phyloP scores from a whole-genome alignment of 2,888 invertebrate genomes.

The Pandemis corylana region DNA sequence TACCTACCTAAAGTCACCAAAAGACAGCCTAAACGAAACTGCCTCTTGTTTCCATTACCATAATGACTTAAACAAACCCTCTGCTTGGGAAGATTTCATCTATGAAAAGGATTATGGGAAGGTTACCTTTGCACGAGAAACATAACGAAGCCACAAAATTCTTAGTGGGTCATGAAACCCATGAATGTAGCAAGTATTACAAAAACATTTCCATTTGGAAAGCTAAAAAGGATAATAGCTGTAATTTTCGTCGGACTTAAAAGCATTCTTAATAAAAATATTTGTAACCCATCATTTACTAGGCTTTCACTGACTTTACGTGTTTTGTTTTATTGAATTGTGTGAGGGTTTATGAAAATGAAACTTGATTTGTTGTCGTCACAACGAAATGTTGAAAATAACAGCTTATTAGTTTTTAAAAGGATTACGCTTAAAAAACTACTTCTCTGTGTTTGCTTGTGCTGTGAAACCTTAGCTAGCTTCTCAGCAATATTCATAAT shows the following conservation, averaged over 20 bases:
- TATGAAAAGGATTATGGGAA: slow-evolving; percentile 1
- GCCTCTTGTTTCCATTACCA: background rate
- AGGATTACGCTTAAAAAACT: no score
- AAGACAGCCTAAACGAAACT: background rate
- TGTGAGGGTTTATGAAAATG: background rate
- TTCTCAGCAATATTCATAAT: no score
- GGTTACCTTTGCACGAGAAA: slow-evolving; percentile 1
- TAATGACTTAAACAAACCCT: background rate
- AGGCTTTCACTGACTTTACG: background rate
- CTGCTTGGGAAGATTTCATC: background rate
- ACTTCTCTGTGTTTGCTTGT: no score
- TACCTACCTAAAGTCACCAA: background rate
- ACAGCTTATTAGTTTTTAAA: no score
- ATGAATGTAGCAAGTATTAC: slow-evolving; percentile 19
- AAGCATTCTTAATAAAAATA: slow-evolving; percentile 17
- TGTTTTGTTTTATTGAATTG: background rate
- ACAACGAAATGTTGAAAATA: no score
- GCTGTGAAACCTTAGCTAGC: no score
- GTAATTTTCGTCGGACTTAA: slow-evolving; percentile 22
- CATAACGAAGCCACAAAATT: slow-evolving; percentile 7
- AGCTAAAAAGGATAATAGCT: slow-evolving; percentile 16
- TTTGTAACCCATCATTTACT: slow-evolving; percentile 7
- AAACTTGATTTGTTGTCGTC: no score
- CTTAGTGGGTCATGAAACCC: slow-evolving; percentile 27
- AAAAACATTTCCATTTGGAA: slow-evolving; percentile 32